Conservation (phyloP, 2,113 vertebrate genomes). For the Osmerus mordax region DNA sequence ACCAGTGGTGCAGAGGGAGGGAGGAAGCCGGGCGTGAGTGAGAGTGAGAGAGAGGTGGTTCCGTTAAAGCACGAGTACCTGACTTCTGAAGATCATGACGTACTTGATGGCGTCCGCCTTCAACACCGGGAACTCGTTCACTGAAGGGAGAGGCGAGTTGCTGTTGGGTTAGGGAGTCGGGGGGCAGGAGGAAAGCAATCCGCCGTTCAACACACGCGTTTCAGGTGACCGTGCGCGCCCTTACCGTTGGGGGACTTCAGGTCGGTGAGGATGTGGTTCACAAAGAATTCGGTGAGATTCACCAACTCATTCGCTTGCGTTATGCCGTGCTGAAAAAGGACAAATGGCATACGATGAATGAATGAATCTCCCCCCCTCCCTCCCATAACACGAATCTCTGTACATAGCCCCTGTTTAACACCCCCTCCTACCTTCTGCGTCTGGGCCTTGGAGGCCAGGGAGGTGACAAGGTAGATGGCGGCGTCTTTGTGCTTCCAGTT, state of each 20-base stretch:
- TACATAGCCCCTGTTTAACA: too few species aligned
- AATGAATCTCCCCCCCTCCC: too few species aligned
- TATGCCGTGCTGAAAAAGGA: slow-evolving; percentile 87
- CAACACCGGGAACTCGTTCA: slow-evolving; percentile 97
- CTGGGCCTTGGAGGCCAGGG: slow-evolving; percentile 96
- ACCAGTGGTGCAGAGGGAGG: too few species aligned
- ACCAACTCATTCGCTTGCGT: slow-evolving; percentile 98
- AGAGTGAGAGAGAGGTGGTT: neutral
- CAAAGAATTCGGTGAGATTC: slow-evolving; percentile 94
- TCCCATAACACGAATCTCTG: too few species aligned
- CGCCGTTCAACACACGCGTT: neutral
- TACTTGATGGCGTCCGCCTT: slow-evolving; percentile 99
- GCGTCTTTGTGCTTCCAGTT: slow-evolving; percentile 99
- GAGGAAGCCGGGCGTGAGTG: too few species aligned
- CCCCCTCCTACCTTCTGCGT: slow-evolving; percentile 86
- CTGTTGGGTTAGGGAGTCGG: too few species aligned
- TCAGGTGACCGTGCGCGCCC: neutral
- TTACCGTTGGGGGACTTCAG: slow-evolving; percentile 90
- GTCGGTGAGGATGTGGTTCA: slow-evolving; percentile 93
- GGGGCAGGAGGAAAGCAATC: neutral
- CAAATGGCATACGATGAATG: too few species aligned
- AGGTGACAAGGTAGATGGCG: slow-evolving; percentile 96
- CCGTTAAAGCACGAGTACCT: slow-evolving; percentile 69
- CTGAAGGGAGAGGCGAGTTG: slow-evolving; percentile 63
- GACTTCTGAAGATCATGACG: slow-evolving; percentile 98